Evolutionary conservation across 1,140 invertebrate species (phyloP).

Genomic region (Zaprionus ghesquierei): DNA sequence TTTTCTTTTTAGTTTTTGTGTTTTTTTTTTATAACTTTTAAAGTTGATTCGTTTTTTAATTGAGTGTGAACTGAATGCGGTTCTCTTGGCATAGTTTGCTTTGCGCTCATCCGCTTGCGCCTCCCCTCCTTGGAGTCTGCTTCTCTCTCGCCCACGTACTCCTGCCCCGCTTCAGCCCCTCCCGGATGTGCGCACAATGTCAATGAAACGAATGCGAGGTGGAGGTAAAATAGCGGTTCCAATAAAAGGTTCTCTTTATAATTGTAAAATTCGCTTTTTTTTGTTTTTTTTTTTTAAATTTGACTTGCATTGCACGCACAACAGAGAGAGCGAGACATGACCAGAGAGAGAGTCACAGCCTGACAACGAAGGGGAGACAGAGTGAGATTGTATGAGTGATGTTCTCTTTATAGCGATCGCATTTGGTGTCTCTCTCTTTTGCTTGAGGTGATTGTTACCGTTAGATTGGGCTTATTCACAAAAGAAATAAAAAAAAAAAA

Average conservation of each 20-base stretch:
- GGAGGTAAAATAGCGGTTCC: conserved; percentile 55
- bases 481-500: not conserved
- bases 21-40: conserved; percentile 63
- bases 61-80: conserved; percentile 36
- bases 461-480: conserved; percentile 20
- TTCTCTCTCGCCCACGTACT: not conserved
- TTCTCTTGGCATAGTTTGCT: not conserved
- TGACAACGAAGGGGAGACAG: not conserved
- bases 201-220: conserved; percentile 31
- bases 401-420: not conserved
- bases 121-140: not conserved
- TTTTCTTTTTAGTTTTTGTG: conserved; percentile 1
- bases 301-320: conserved; percentile 7
- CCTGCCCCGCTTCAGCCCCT: not conserved
- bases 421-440: conserved; percentile 30
- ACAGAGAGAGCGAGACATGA: not conserved
- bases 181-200: conserved; percentile 32
- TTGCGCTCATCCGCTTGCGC: not conserved
- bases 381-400: not conserved
- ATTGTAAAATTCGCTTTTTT: too few species aligned
- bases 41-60: conserved; percentile 76
- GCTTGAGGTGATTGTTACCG: conserved; percentile 35
- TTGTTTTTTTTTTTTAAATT: not conserved
- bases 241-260: conserved; percentile 2
- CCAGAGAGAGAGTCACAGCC: not conserved